phyloP scores from a whole-genome alignment of 2,888 invertebrate genomes.

The Aleiodes testaceus region DNA sequence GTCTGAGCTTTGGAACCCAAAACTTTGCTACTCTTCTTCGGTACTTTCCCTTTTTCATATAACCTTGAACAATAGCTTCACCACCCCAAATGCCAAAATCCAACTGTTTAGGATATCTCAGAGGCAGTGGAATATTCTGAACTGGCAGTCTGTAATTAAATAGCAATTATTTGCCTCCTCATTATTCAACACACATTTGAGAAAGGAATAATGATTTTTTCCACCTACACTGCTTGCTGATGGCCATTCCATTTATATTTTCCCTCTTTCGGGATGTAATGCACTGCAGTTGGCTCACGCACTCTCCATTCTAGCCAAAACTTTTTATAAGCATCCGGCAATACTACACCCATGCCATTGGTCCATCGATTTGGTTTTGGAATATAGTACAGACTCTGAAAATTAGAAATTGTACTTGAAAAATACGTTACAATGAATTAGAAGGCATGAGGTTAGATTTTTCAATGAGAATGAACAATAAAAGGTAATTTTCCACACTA shows the following conservation, averaged over 20 bases:
- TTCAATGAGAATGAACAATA: too few relatives aligned
- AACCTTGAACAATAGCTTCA: constrained; percentile 90
- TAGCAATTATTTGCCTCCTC: not conserved
- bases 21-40: constrained; percentile 84
- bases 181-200: not conserved
- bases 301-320: constrained; percentile 90
- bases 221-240: constrained; percentile 81
- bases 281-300: constrained; percentile 77
- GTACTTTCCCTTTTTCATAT: constrained; percentile 58
- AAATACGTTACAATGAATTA: too few relatives aligned
- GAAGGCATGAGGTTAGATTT: too few relatives aligned
- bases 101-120: constrained; percentile 85
- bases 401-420: not conserved
- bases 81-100: constrained; percentile 96
- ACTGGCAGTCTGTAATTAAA: constrained; percentile 76
- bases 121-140: constrained; percentile 84
- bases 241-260: constrained; percentile 83
- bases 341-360: constrained; percentile 78
- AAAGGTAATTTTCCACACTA: too few relatives aligned
- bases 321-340: constrained; percentile 88
- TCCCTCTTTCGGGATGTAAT: constrained; percentile 83
- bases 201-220: not conserved
- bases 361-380: constrained; percentile 55
- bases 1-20: constrained; percentile 89
- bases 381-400: constrained; percentile 51